Base-by-base conservation (phyloP, 1,140 invertebrate species). In the Thaumetopoea pityocampa region DNA sequence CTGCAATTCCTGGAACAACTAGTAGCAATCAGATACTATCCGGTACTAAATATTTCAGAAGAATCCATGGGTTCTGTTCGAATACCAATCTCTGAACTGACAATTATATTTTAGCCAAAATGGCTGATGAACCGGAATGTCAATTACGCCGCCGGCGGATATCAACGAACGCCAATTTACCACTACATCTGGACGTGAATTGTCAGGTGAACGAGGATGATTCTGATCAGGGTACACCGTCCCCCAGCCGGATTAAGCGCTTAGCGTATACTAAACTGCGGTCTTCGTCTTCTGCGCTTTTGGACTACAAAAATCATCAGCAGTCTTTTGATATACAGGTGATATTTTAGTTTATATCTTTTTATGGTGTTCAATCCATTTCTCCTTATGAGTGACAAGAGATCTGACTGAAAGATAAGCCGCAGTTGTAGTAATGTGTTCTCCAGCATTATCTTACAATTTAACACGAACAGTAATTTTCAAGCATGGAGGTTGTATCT, bases 281-380 rank as follows among this genome's bases (percentile, higher is more conserved):
- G 6, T 55, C 59, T 1, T 54, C 65, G 4, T 51, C 61, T 1
- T 51, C 62, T 8, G 53, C 65, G 1, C 37, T 81, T 18, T 36
- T 64, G n/a, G 77, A 86, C n/a, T 85, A 84, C 47, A 78, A 81
- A 35, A 85, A 83, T 60, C 82, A 84, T 44, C 81, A 85, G 45
- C 83, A 85, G 38, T 85, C 81, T 5, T 84, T 86, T 61, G 85
- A 86, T 59, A 78, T 86, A 46, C 78, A 84, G 62, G 82, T 86
- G 44, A 19, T 19, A 16, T 8, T 17, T 22, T 37, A 20, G n/a
- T n/a, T n/a, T n/a, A n/a, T n/a, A n/a, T n/a, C n/a, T n/a, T n/a
- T n/a, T n/a, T n/a, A n/a, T n/a, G n/a, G n/a, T n/a, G n/a, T n/a
- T n/a, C n/a, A n/a, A n/a, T n/a, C n/a, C n/a, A n/a, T n/a, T n/a